phyloP scores from a whole-genome alignment of 2,113 vertebrate species.

The Prionailurus bengalensis region DNA sequence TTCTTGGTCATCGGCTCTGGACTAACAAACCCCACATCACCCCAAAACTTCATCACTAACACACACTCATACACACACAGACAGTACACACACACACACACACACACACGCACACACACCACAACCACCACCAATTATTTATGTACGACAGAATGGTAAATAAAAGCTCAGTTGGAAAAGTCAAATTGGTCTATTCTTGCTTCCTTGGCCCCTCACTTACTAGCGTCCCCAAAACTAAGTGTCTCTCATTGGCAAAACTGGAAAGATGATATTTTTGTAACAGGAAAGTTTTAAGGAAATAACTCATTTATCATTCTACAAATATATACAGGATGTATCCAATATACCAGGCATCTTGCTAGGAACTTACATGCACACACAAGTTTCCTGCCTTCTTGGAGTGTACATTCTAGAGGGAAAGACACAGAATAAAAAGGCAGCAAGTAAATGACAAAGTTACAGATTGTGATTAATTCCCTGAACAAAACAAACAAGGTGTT shows the following conservation, averaged over 20 bases:
- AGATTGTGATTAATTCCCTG: background rate
- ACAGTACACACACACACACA: background rate
- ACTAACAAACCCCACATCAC: no score
- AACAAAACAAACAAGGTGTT: background rate
- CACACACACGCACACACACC: background rate
- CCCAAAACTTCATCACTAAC: no score
- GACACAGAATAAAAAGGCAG: background rate
- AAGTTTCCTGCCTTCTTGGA: background rate
- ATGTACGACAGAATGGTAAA: background rate
- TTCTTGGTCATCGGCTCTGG: no score
- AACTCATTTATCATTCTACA: background rate
- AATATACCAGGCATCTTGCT: accelerated
- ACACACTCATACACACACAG: background rate
- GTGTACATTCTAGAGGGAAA: background rate
- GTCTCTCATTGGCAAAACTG: background rate
- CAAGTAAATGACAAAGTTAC: background rate
- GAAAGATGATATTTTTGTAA: background rate
- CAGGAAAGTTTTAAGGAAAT: background rate
- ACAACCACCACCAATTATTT: background rate
- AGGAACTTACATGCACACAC: background rate
- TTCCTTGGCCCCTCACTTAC: background rate
- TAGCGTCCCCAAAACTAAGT: background rate
- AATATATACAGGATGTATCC: background rate
- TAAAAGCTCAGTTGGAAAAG: background rate
- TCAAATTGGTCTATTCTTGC: background rate